Conservation (phyloP, 2,113 vertebrate species). For the Potamarius usumacintae region DNA sequence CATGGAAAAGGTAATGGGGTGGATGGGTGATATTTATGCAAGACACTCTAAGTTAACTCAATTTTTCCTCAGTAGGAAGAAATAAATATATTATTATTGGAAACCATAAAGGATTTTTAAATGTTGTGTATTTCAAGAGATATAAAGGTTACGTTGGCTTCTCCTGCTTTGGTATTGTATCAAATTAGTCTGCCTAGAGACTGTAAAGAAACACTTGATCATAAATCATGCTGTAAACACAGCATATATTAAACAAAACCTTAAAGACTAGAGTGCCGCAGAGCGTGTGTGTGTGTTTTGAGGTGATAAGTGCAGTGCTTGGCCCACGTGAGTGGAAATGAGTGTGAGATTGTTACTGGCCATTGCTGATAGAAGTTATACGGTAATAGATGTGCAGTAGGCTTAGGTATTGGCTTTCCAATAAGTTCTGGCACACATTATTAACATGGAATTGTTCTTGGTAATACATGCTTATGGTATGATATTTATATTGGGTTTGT, state of each 20-base stretch:
- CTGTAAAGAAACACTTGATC: slow-evolving; percentile 40
- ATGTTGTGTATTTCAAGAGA: slow-evolving; percentile 27
- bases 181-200: slow-evolving; percentile 51
- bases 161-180: slow-evolving; percentile 47
- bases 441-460: not conserved
- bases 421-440: not conserved
- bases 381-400: slow-evolving; percentile 1
- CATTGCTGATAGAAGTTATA: not conserved
- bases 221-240: slow-evolving; percentile 14
- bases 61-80: not conserved
- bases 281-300: slow-evolving; percentile 38
- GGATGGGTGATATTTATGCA: not conserved
- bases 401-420: not conserved
- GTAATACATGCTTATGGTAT: not conserved
- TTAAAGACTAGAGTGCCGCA: slow-evolving; percentile 5
- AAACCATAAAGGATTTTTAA: slow-evolving; percentile 16
- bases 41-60: not conserved
- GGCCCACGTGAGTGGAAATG: slow-evolving; percentile 26
- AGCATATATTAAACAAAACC: slow-evolving; percentile 8
- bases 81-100: not conserved
- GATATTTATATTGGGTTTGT: not conserved
- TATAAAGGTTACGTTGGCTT: slow-evolving; percentile 60
- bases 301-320: slow-evolving; percentile 31
- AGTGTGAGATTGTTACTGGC: slow-evolving; percentile 13
- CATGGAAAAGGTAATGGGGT: not conserved